phyloP scores from a whole-genome alignment of 2,113 vertebrate species.

The Protobothrops flavoviridis region DNA sequence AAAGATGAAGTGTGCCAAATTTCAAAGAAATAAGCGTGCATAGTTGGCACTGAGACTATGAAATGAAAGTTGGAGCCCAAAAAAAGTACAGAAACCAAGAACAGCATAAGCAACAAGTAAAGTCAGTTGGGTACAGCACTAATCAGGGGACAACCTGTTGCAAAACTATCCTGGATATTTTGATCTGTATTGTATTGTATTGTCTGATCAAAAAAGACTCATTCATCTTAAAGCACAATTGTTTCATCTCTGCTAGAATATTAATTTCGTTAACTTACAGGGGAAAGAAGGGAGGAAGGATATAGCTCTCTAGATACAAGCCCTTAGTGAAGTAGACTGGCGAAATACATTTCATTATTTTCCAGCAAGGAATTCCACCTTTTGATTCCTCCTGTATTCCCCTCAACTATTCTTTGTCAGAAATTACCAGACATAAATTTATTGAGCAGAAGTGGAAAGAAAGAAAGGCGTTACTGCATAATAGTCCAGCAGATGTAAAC shows the following conservation, averaged over 20 bases:
- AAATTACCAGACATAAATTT: conserved; percentile 22
- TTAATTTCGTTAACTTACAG: not conserved
- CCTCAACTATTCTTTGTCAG: not conserved
- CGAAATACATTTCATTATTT: not conserved
- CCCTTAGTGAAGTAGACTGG: not conserved
- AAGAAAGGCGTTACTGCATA: conserved; percentile 32
- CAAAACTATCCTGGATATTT: not conserved
- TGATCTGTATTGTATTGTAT: not conserved
- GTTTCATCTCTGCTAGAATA: not conserved
- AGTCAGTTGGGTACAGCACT: not conserved
- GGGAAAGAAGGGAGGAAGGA: not conserved
- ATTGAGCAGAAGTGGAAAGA: conserved; percentile 16
- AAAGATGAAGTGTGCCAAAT: not conserved
- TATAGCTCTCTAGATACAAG: not conserved
- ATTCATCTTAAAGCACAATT: not conserved
- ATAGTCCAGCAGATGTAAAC: conserved; percentile 21
- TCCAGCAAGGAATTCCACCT: not conserved
- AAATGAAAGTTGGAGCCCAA: not conserved
- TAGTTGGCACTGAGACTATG: not conserved
- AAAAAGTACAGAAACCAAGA: not conserved
- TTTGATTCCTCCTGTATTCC: conserved; percentile 30
- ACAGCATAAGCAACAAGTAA: not conserved
- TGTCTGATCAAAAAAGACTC: not conserved
- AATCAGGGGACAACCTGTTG: not conserved
- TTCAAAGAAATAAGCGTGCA: not conserved